Evolutionary conservation across 2,797 vertebrate genomes (phyloP).

Genomic region (Lycodopsis pacificus): DNA sequence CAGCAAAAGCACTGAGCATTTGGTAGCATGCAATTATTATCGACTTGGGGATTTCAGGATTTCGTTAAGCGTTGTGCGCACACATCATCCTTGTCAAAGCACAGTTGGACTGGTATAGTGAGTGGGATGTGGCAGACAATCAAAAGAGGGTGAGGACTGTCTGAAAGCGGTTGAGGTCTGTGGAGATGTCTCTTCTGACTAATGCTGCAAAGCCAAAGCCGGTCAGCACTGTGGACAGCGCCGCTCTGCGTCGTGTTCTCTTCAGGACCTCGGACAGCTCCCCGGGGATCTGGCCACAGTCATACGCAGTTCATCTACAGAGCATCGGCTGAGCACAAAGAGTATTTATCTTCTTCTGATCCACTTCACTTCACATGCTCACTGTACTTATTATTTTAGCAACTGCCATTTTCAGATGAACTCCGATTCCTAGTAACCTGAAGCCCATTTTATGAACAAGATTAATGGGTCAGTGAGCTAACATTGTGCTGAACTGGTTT

Average conservation of each 20-base stretch:
- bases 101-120: conserved; percentile 53
- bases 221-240: conserved; percentile 49
- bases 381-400: neutral
- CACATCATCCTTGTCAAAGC: conserved; percentile 61
- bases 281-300: conserved; percentile 5
- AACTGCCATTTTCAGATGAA: neutral
- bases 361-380: conserved; percentile 3
- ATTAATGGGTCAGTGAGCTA: conserved; percentile 20
- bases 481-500: conserved; percentile 14
- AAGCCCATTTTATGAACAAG: neutral
- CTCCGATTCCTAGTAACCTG: neutral
- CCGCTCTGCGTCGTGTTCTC: conserved; percentile 13
- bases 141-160: conserved; percentile 60
- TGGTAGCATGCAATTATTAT: conserved; percentile 60
- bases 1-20: conserved; percentile 26
- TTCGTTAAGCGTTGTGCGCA: conserved; percentile 49
- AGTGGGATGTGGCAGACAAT: conserved; percentile 71
- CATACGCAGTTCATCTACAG: neutral
- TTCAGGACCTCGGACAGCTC: conserved; percentile 58
- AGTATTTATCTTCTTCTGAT: neutral
- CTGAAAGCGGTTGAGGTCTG: conserved; percentile 52
- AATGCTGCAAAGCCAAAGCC: conserved; percentile 49
- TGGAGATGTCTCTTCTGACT: conserved; percentile 65
- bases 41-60: conserved; percentile 48
- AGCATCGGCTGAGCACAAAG: neutral